phyloP scores from a whole-genome alignment of 1,140 invertebrate genomes.

The Drosophila lacertosa region DNA sequence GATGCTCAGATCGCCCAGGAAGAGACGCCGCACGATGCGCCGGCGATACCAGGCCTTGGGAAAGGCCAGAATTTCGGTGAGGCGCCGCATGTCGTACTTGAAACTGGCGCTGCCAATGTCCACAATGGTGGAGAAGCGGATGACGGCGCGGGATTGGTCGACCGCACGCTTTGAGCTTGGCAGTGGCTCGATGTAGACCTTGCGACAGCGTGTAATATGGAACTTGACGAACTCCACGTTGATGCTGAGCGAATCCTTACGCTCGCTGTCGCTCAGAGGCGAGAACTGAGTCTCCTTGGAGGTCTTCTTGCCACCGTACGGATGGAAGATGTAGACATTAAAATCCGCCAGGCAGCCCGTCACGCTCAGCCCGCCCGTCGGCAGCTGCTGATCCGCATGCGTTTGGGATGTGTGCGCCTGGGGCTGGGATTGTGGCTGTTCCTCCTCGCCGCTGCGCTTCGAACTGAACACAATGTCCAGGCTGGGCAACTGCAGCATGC shows the following conservation, averaged over 20 bases:
- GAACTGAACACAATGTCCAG: slow-evolving; percentile 97
- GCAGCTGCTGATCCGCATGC: slow-evolving; percentile 76
- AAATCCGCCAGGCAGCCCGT: slow-evolving; percentile 98
- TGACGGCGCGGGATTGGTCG: slow-evolving; percentile 89
- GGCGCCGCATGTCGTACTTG: slow-evolving; percentile 99
- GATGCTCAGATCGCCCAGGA: slow-evolving; percentile 94
- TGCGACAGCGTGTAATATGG: slow-evolving; percentile 94
- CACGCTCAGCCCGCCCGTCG: slow-evolving; percentile 87
- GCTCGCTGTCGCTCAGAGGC: slow-evolving; percentile 93
- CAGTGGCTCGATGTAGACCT: slow-evolving; percentile 90
- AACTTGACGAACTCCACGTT: slow-evolving; percentile 99
- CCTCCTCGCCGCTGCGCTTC: slow-evolving; percentile 90
- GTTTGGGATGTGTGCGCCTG: slow-evolving; percentile 20
- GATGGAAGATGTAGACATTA: slow-evolving; percentile 98
- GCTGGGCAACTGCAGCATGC: slow-evolving; percentile 97
- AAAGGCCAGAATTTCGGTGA: slow-evolving; percentile 98
- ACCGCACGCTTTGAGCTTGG: slow-evolving; percentile 83
- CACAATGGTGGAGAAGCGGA: slow-evolving; percentile 96
- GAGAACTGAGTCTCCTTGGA: slow-evolving; percentile 94
- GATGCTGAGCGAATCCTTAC: slow-evolving; percentile 97
- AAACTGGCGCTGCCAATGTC: slow-evolving; percentile 99
- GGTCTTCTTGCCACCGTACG: slow-evolving; percentile 96
- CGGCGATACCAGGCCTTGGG: slow-evolving; percentile 99
- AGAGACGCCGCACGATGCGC: slow-evolving; percentile 95
- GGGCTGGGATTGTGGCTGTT: slow-evolving; percentile 42